Evolutionary conservation across 2,113 vertebrate species (phyloP), one percentile per base, ranked within the genome.

Genomic region (Forbesichthys papilliferus): DNA sequence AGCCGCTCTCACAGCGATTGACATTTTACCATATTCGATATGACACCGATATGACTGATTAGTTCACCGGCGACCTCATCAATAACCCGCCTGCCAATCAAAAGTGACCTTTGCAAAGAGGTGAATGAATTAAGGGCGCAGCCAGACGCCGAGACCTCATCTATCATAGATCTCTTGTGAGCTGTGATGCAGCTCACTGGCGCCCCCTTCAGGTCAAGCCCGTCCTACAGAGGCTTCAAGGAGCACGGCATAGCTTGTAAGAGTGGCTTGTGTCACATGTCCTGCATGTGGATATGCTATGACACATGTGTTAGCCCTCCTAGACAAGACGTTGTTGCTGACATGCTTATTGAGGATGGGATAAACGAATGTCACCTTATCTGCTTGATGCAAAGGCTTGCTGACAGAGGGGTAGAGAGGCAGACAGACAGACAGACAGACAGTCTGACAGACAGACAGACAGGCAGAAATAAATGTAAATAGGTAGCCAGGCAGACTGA

Each of bases 31-130:
- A 78, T 76, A 86, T 83, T 86, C 84, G 33, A 89, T 88, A 90
- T 84, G 87, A 87, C 87, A 64, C 62, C 86, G 75, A 88, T 87
- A 88, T 89, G 89, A 90, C 80, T 80, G 89, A 90, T 90, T 87
- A 84, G 86, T 84, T 76, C 83, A 73, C 71, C 18, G 52, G 72
- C 64, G 61, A 80, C 80, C 84, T 88, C 83, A 81, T 90, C 89
- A 84, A 89, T 89, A 84, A 88, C 73, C 75, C 14, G 61, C 53
- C 84, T 87, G 87, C 77, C 87, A 87, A 88, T 90, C 87, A 88
- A 87, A 86, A 18, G 48, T 84, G 87, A 90, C 87, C 89, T 89
- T 90, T 90, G 36, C 69, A 68, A 58, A 69, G 47, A 71, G 74
- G 83, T 74, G 83, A 86, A 89, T 86, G 75, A 84, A 90, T 89